Evolutionary conservation across 2,113 vertebrate species (phyloP).

Genomic region (Phalacrocorax pelagicus): DNA sequence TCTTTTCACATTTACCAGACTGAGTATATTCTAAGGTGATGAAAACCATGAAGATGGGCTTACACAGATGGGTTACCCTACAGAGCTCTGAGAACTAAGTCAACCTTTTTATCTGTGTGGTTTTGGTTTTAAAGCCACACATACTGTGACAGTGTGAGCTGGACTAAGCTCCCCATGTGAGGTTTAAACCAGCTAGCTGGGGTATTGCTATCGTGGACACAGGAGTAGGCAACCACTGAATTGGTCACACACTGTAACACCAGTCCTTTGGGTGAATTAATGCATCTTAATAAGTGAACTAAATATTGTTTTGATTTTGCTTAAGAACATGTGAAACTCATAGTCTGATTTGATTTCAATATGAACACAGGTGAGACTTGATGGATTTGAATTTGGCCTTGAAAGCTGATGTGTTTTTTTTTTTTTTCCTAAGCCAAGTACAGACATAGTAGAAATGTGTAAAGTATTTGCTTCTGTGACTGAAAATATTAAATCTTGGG

Average conservation of each 20-base stretch:
- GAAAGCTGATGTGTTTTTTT: neutral
- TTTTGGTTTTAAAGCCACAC: neutral
- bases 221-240: neutral
- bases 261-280: neutral
- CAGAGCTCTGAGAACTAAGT: neutral
- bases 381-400: neutral
- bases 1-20: neutral
- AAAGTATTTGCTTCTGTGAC: conserved; percentile 2
- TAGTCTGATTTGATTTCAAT: neutral
- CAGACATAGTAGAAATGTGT: neutral
- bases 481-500: neutral
- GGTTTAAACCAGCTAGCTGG: neutral
- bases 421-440: neutral
- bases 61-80: neutral
- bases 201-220: no score
- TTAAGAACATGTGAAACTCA: neutral
- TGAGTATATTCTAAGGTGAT: neutral
- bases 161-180: neutral
- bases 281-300: neutral
- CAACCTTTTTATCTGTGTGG: neutral
- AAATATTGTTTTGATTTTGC: neutral
- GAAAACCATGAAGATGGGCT: neutral
- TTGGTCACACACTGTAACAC: no score
- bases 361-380: neutral
- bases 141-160: neutral